Conservation (phyloP, 1,140 invertebrate species). For the Drosophila gunungcola region DNA sequence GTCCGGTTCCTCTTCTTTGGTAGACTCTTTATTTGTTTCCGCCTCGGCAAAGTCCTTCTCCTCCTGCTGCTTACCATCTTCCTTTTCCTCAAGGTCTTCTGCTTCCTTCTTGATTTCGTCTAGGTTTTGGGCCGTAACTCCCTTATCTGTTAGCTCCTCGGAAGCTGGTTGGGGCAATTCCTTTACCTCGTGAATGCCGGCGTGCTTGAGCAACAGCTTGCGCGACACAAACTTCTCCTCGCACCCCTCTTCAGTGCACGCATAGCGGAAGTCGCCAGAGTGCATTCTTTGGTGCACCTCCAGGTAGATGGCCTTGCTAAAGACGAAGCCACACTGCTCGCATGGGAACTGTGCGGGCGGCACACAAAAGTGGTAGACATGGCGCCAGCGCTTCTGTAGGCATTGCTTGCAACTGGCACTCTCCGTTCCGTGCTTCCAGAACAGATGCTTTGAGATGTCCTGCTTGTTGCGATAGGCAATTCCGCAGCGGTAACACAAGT, state of each 20-base stretch:
- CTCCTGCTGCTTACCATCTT: neutral
- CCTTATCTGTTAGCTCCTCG: neutral
- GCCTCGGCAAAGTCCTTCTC: neutral
- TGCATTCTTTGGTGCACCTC: constrained; percentile 94
- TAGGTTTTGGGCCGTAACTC: neutral
- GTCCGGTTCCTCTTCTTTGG: constrained; percentile 41
- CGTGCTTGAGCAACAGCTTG: constrained; percentile 90
- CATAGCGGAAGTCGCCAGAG: constrained; percentile 88
- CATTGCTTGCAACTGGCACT: constrained; percentile 93
- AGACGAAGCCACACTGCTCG: constrained; percentile 91
- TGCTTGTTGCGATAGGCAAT: constrained; percentile 94
- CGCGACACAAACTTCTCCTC: constrained; percentile 92
- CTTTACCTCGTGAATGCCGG: constrained; percentile 84
- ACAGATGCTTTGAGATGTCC: constrained; percentile 94
- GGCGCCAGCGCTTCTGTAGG: constrained; percentile 94
- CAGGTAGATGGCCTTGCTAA: constrained; percentile 90
- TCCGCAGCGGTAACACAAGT: constrained; percentile 93
- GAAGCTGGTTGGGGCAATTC: constrained; percentile 24
- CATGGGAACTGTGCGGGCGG: constrained; percentile 91
- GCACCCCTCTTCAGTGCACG: constrained; percentile 89
- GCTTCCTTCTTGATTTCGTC: constrained; percentile 31
- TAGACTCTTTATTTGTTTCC: constrained; percentile 1
- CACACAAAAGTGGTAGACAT: constrained; percentile 95
- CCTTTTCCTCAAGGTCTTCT: neutral
- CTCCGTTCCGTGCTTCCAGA: constrained; percentile 96